Evolutionary conservation across 2,888 invertebrate genomes (phyloP).

Genomic region (Dichetophora obliterata): DNA sequence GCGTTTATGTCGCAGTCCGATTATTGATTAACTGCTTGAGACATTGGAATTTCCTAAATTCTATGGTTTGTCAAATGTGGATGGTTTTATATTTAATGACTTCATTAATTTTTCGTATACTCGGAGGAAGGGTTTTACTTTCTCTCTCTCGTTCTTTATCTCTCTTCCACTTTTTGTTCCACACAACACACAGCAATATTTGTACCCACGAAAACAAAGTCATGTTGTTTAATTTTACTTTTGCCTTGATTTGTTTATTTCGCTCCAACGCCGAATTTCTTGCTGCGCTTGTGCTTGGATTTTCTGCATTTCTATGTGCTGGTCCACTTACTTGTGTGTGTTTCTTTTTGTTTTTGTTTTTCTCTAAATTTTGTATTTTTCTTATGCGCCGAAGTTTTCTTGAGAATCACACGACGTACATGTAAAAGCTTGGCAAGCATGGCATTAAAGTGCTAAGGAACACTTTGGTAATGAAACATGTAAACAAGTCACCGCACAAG

Average conservation of each 20-base stretch:
- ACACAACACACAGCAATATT: too few species aligned
- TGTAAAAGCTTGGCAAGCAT: background rate
- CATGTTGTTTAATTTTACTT: too few species aligned
- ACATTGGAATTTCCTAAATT: too few species aligned
- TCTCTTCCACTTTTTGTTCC: background rate
- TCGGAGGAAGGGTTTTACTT: too few species aligned
- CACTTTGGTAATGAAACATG: constrained; percentile 32
- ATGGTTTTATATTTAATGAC: too few species aligned
- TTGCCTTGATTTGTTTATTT: too few species aligned
- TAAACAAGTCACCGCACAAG: constrained; percentile 23
- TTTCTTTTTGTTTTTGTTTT: background rate
- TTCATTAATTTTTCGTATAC: background rate
- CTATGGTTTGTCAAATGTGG: too few species aligned
- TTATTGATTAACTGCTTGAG: background rate
- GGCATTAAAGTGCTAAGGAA: background rate
- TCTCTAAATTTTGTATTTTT: background rate
- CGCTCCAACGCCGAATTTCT: too few species aligned
- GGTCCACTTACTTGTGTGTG: background rate
- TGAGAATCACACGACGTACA: background rate
- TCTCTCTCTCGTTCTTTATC: background rate
- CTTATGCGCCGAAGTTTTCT: too few species aligned
- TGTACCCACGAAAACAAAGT: too few species aligned
- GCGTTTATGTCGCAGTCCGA: too few species aligned
- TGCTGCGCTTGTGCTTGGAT: background rate
- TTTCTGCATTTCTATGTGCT: background rate